These are phyloP conservation scores for Temnothorax unifasciatus DNA, from an alignment of 2,888 invertebrate species.

Conservation along the genomic window DNA sequence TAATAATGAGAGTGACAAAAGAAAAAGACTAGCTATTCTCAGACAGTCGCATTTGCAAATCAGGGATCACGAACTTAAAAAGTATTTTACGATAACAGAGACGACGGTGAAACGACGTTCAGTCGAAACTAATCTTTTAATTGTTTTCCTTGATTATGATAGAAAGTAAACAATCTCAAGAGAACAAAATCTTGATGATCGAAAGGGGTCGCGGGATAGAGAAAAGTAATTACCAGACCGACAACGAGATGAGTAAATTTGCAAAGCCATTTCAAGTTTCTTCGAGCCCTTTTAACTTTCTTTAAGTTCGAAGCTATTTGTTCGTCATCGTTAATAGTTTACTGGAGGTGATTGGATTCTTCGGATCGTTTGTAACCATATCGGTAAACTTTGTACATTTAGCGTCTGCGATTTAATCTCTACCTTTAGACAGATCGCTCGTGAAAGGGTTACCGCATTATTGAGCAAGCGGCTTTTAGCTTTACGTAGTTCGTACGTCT, in stretches of 20 bases:
- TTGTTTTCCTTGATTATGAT: slow-evolving; percentile 49
- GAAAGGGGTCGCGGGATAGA: not conserved
- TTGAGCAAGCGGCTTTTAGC: slow-evolving; percentile 55
- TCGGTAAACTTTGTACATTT: slow-evolving; percentile 84
- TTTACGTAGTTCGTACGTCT: not conserved
- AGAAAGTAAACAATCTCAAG: slow-evolving; percentile 48
- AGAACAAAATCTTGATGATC: slow-evolving; percentile 52
- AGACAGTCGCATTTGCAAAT: slow-evolving; percentile 32
- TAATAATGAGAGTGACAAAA: not conserved
- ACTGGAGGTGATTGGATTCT: slow-evolving; percentile 82
- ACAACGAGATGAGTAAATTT: slow-evolving; percentile 83
- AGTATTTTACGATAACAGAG: slow-evolving; percentile 22
- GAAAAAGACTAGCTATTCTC: slow-evolving; percentile 12
- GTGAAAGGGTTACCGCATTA: slow-evolving; percentile 48
- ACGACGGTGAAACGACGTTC: slow-evolving; percentile 11
- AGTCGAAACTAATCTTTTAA: slow-evolving; percentile 39
- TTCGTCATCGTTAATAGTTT: slow-evolving; percentile 79
- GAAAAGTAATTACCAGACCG: slow-evolving; percentile 81
- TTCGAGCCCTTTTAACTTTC: slow-evolving; percentile 78
- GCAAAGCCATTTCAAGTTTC: slow-evolving; percentile 85
- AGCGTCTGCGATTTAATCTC: slow-evolving; percentile 67
- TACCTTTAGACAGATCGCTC: slow-evolving; percentile 49
- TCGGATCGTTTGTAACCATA: slow-evolving; percentile 81
- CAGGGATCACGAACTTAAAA: not conserved
- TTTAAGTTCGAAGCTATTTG: slow-evolving; percentile 71